phyloP scores from a whole-genome alignment of 2,797 vertebrate species.

The Sebastes matsubarae region DNA sequence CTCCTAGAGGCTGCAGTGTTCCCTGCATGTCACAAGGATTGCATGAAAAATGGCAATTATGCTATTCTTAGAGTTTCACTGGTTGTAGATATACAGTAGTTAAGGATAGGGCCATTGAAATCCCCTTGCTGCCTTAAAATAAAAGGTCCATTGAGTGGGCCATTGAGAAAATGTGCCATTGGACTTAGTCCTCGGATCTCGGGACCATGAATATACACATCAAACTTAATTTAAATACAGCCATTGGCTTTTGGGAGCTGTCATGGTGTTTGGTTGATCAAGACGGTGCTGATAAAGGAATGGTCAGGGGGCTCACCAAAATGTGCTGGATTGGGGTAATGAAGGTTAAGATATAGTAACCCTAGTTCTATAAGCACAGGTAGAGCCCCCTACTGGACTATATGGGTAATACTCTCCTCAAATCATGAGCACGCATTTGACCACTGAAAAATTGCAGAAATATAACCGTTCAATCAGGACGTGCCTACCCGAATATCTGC shows the following conservation, averaged over 20 bases:
- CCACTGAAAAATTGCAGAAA: background rate
- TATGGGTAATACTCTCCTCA: background rate
- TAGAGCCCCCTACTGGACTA: background rate
- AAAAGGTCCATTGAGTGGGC: background rate
- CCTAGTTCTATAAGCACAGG: background rate
- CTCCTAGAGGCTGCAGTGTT: slow-evolving; percentile 3
- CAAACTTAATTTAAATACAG: background rate
- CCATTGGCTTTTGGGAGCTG: background rate
- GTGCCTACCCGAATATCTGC: background rate
- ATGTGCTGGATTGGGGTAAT: background rate
- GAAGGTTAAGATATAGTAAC: no score
- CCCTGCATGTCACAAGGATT: background rate
- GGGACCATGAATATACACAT: background rate
- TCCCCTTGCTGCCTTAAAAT: background rate
- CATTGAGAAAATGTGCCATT: background rate
- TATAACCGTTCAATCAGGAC: no score
- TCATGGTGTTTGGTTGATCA: background rate
- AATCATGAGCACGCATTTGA: background rate
- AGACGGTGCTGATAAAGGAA: background rate
- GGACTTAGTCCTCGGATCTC: background rate
- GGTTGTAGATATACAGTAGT: background rate
- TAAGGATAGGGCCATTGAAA: background rate
- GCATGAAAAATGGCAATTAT: background rate
- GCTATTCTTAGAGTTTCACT: background rate
- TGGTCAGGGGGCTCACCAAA: background rate